These are phyloP conservation scores for Heteropelma amictum DNA, from an alignment of 2,888 invertebrate species.

Conservation along the genomic window DNA sequence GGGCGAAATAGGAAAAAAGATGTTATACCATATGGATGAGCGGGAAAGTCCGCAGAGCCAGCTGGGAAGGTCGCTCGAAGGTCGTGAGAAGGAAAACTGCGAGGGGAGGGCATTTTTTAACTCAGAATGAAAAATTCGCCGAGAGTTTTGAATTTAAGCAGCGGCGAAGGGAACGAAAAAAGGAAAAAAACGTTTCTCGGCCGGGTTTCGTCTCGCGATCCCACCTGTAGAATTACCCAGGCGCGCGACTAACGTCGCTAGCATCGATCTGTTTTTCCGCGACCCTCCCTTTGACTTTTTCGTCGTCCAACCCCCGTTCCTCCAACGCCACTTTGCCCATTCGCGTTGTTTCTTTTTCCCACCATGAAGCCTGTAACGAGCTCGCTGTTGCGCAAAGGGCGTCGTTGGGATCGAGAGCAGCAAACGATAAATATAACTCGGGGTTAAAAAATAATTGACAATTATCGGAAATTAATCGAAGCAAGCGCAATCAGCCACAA, in stretches of 20 bases:
- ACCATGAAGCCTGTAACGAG: background rate
- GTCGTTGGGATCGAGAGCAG: too few relatives aligned
- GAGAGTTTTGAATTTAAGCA: background rate
- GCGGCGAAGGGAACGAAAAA: background rate
- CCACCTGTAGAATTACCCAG: constrained; percentile 59
- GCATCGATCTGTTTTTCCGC: constrained; percentile 56
- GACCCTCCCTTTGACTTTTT: constrained; percentile 48
- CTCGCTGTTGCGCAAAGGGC: constrained; percentile 49
- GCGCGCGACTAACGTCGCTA: constrained; percentile 35
- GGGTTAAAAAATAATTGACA: too few relatives aligned
- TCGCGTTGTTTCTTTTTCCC: background rate
- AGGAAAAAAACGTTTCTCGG: background rate
- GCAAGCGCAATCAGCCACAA: too few relatives aligned
- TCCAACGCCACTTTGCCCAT: background rate
- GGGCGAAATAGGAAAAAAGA: too few relatives aligned
- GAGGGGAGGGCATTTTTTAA: background rate
- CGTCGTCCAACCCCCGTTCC: too few relatives aligned
- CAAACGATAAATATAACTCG: too few relatives aligned
- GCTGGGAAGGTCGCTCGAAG: too few relatives aligned
- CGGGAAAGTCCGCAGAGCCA: too few relatives aligned
- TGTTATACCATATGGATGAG: too few relatives aligned
- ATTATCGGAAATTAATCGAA: too few relatives aligned
- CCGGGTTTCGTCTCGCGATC: constrained; percentile 5
- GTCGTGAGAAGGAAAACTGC: background rate
- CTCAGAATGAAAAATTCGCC: background rate